A percentile compares a stretch with the other conserved stretches of the same genome.
Evolutionary conservation across 2,888 invertebrate genomes (phyloP).

Genomic region (Xanthia togata): DNA sequence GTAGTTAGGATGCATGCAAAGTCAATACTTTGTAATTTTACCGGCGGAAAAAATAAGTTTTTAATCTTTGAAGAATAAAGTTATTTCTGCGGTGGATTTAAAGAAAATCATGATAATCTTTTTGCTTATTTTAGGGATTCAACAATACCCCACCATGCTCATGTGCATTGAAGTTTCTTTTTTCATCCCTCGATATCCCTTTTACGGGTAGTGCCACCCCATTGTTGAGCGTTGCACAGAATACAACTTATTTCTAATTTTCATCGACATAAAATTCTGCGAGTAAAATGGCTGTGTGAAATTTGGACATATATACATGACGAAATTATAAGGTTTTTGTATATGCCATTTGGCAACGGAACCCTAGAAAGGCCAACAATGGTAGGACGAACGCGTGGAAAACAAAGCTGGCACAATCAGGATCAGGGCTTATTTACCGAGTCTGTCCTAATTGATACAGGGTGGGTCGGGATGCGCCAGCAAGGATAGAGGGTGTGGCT

Average conservation of each 20-base stretch:
- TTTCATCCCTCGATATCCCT: not conserved
- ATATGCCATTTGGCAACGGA: not conserved
- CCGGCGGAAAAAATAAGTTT: not conserved
- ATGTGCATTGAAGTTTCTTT: too few relatives aligned
- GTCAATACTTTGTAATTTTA: too few relatives aligned
- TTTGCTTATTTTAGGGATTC: too few relatives aligned
- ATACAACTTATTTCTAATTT: not conserved
- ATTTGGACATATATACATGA: too few relatives aligned
- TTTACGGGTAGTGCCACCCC: too few relatives aligned
- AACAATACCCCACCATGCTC: too few relatives aligned
- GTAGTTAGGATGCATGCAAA: not conserved
- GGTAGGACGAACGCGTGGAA: constrained; percentile 68
- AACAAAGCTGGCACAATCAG: constrained; percentile 82
- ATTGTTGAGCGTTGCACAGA: too few relatives aligned
- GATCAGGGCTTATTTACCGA: constrained; percentile 83
- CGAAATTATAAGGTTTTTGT: not conserved
- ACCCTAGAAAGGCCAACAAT: constrained; percentile 43
- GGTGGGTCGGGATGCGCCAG: constrained; percentile 74
- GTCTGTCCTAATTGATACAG: constrained; percentile 85
- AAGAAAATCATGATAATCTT: not conserved
- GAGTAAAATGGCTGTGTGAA: too few relatives aligned
- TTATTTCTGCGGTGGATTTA: not conserved
- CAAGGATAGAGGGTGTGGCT: constrained; percentile 72
- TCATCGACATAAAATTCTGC: not conserved
- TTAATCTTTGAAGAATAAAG: not conserved